Percentiles rank a stretch among this genome's conserved stretches.
Conservation (phyloP, 1,140 invertebrate species). For the Pseudachorutes palmiensis region DNA sequence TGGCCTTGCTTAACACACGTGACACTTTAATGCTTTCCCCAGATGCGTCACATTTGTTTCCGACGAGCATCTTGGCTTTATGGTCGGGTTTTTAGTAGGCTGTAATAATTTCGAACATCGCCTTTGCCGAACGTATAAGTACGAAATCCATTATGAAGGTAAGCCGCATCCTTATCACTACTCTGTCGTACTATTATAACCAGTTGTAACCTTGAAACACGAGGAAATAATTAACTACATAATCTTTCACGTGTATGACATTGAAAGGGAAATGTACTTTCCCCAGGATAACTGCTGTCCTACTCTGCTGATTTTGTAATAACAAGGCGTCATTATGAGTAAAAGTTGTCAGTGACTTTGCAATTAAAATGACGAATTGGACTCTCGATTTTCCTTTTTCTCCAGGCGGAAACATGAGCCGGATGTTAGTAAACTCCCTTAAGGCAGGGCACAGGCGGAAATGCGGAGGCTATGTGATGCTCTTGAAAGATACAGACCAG, state of each 20-base stretch:
- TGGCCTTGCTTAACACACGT: too few species aligned
- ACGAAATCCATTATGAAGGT: constrained; percentile 20
- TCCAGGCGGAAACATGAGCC: constrained; percentile 20
- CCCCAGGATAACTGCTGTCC: not conserved
- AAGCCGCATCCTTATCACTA: not conserved
- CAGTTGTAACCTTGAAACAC: not conserved
- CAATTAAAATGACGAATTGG: too few species aligned
- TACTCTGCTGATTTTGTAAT: too few species aligned
- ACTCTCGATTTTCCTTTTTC: not conserved
- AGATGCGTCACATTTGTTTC: constrained; percentile 28
- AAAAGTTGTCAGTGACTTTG: too few species aligned
- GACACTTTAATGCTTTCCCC: too few species aligned
- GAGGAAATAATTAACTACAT: too few species aligned
- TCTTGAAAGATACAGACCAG: constrained; percentile 63
- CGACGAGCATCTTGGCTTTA: constrained; percentile 7
- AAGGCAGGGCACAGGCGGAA: constrained; percentile 46
- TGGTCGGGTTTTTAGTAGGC: constrained; percentile 18
- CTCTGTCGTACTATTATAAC: not conserved
- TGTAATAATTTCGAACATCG: constrained; percentile 13
- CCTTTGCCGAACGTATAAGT: constrained; percentile 10
- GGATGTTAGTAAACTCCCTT: constrained; percentile 13
- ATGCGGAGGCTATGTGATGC: constrained; percentile 61
- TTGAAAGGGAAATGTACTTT: not conserved
- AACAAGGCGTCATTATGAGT: too few species aligned
- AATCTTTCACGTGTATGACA: too few species aligned